Conservation (phyloP, 2,797 vertebrate species). For the Catostomus latipinnis region DNA sequence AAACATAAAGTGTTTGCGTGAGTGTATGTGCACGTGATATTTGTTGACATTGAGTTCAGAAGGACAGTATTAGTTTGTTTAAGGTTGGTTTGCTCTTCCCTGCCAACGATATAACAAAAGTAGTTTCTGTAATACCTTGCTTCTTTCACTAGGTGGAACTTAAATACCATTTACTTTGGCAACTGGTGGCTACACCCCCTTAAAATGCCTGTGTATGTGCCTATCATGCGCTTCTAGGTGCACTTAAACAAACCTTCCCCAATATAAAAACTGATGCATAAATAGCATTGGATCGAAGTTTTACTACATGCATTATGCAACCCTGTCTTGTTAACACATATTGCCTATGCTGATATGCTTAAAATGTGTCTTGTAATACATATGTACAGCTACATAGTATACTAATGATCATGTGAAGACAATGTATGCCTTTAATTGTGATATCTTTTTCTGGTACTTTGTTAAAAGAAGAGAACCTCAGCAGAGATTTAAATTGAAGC, state of each 20-base stretch:
- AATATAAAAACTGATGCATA: constrained; percentile 20
- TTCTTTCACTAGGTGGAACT: constrained; percentile 46
- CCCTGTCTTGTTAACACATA: constrained; percentile 67
- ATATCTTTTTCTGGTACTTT: constrained; percentile 73
- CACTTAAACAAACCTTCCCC: constrained; percentile 15
- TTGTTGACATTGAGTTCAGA: constrained; percentile 23
- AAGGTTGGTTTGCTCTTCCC: constrained; percentile 22
- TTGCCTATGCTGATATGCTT: constrained; percentile 67
- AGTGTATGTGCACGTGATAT: constrained; percentile 28
- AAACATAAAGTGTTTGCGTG: constrained; percentile 40
- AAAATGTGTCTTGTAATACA: constrained; percentile 73
- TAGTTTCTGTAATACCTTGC: constrained; percentile 32
- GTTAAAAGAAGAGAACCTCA: constrained; percentile 51
- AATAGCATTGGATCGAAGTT: constrained; percentile 38
- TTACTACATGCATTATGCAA: constrained; percentile 61
- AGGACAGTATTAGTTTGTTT: background rate
- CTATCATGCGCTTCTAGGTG: constrained; percentile 4
- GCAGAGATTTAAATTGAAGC: constrained; percentile 62
- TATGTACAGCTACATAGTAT: constrained; percentile 75
- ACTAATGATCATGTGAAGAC: constrained; percentile 76
- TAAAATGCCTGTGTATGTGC: constrained; percentile 21
- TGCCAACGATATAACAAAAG: constrained; percentile 24
- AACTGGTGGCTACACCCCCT: background rate
- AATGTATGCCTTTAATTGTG: constrained; percentile 74
- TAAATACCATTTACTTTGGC: constrained; percentile 16